A percentile compares a stretch with the other conserved stretches of the same genome.
Evolutionary conservation across 2,888 invertebrate genomes (phyloP).

Genomic region (Pelosia muscerda): DNA sequence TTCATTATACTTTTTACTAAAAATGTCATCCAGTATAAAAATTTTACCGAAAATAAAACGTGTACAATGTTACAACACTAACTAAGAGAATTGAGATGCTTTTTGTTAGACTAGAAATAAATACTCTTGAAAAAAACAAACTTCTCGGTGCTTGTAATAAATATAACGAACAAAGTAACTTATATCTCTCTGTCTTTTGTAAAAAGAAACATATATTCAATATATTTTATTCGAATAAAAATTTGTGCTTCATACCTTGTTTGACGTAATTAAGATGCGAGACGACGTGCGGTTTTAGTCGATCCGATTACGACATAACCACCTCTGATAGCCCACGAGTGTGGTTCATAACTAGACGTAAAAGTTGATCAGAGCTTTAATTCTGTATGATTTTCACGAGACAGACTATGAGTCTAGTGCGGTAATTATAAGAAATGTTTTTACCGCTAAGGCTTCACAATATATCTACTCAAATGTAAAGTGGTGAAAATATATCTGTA

Average conservation of each 20-base stretch:
- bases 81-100: neutral
- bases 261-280: neutral
- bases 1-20: neutral
- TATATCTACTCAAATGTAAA: too few relatives aligned
- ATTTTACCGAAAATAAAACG: neutral
- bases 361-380: too few relatives aligned
- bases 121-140: conserved; percentile 5
- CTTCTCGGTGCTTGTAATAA: conserved; percentile 4
- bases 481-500: too few relatives aligned
- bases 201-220: conserved; percentile 19
- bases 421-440: too few relatives aligned
- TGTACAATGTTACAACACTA: neutral
- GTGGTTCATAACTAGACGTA: too few relatives aligned
- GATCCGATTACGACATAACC: neutral
- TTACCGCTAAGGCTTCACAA: too few relatives aligned
- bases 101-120: conserved; percentile 12
- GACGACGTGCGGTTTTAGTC: neutral
- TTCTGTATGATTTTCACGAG: too few relatives aligned
- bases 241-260: neutral
- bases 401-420: too few relatives aligned
- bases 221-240: neutral
- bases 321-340: neutral
- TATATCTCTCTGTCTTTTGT: too few relatives aligned
- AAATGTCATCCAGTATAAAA: neutral
- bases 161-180: conserved; percentile 17